phyloP scores from a whole-genome alignment of 2,113 vertebrate species.

The Catharus minimus region DNA sequence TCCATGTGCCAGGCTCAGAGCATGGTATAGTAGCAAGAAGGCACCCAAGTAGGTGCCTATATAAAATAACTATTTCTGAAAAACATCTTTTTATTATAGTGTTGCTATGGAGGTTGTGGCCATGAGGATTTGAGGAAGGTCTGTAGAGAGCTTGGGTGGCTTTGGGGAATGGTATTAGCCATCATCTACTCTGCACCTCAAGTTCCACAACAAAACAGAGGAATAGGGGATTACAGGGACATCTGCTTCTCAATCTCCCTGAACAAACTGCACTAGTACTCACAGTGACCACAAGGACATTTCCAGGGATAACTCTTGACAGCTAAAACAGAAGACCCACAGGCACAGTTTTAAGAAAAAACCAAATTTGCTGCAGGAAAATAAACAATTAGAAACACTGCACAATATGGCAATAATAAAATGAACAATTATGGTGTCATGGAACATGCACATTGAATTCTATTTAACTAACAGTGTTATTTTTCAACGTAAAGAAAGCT shows the following conservation, averaged over 20 bases:
- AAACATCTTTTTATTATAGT: not conserved
- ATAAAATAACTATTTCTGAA: not conserved
- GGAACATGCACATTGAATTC: not conserved
- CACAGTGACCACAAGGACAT: not conserved
- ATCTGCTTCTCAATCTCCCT: not conserved
- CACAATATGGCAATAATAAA: not conserved
- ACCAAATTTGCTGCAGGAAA: not conserved
- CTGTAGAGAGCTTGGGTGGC: not conserved
- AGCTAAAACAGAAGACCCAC: not conserved
- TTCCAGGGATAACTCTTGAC: not conserved
- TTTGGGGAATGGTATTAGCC: not conserved
- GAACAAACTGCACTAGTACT: not conserved
- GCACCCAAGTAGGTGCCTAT: rapidly evolving
- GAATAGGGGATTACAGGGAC: not conserved
- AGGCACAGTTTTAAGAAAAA: not conserved
- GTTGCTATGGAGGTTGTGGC: not conserved
- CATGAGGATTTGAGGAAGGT: not conserved
- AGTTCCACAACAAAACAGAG: not conserved
- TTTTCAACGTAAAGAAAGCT: not conserved
- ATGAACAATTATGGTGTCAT: not conserved
- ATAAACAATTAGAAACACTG: not conserved
- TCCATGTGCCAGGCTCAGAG: not conserved
- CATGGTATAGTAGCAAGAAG: not conserved
- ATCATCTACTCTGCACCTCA: not conserved
- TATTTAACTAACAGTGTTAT: not conserved